These are phyloP conservation scores for Toxotes lorentzi DNA, from an alignment of 2,797 vertebrate species.

Conservation along the genomic window DNA sequence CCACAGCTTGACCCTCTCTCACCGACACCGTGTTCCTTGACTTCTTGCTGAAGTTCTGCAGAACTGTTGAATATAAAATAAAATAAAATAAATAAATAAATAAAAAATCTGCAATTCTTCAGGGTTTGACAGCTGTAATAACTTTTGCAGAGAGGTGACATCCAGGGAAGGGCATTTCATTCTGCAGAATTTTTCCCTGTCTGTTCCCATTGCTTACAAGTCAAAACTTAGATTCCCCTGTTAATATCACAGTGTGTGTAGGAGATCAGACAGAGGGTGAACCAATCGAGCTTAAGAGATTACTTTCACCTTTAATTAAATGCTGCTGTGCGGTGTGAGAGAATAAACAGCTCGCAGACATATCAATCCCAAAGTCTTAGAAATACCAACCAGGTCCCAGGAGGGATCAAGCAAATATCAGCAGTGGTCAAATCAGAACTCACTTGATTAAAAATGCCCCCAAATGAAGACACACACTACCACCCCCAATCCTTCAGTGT, in stretches of 20 bases:
- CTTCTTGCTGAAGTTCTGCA: slow-evolving; percentile 93
- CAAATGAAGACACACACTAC: slow-evolving; percentile 16
- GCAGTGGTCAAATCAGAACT: slow-evolving; percentile 54
- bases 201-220: slow-evolving; percentile 24
- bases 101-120: slow-evolving; percentile 27
- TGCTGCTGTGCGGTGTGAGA: slow-evolving; percentile 53
- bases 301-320: slow-evolving; percentile 83
- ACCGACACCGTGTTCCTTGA: slow-evolving; percentile 90
- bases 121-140: slow-evolving; percentile 43
- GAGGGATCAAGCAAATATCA: slow-evolving; percentile 75
- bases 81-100: slow-evolving; percentile 5
- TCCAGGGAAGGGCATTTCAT: slow-evolving; percentile 44
- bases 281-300: slow-evolving; percentile 53
- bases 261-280: slow-evolving; percentile 35
- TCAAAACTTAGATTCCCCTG: slow-evolving; percentile 18
- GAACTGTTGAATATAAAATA: slow-evolving; percentile 83
- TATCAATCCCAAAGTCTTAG: slow-evolving; percentile 66
- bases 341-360: slow-evolving; percentile 67
- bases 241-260: slow-evolving; percentile 38
- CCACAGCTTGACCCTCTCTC: slow-evolving; percentile 94
- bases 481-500: neutral
- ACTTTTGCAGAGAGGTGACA: slow-evolving; percentile 36
- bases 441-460: slow-evolving; percentile 46
- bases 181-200: slow-evolving; percentile 32
- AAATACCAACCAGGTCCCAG: slow-evolving; percentile 75